Evolutionary conservation across 2,113 vertebrate genomes (phyloP).

Genomic region (Hippopotamus amphibius): DNA sequence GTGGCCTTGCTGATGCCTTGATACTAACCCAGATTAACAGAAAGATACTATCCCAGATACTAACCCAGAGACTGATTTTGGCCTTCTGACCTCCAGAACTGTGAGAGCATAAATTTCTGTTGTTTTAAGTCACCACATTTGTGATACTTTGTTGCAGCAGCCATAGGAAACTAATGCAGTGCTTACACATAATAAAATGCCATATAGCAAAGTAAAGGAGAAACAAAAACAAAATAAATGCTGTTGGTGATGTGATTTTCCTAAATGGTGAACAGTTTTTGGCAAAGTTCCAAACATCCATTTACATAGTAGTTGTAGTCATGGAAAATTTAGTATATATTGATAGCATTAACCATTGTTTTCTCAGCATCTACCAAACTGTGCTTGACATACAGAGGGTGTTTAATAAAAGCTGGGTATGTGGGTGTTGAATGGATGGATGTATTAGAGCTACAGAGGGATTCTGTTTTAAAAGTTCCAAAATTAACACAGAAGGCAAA

Average conservation of each 20-base stretch:
- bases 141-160: not conserved
- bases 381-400: not conserved
- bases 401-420: not conserved
- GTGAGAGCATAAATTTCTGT: not conserved
- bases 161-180: not conserved
- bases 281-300: conserved; percentile 13
- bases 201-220: conserved; percentile 14
- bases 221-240: conserved; percentile 32
- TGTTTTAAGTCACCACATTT: conserved; percentile 5
- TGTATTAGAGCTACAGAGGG: not conserved
- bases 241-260: conserved; percentile 19
- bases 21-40: not conserved
- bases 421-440: not conserved
- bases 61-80: not conserved
- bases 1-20: not conserved
- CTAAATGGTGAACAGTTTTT: not conserved
- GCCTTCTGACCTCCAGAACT: not conserved
- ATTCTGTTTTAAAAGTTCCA: conserved; percentile 17
- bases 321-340: conserved; percentile 16
- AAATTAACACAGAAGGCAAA: conserved; percentile 15
- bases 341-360: conserved; percentile 30
- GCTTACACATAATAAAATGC: not conserved
- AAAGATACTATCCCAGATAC: not conserved
- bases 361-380: not conserved
- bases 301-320: conserved; percentile 25